A percentile compares a stretch with the other conserved stretches of the same genome.
phyloP scores from a whole-genome alignment of 2,888 invertebrate species.

The Drosophila monieri region DNA sequence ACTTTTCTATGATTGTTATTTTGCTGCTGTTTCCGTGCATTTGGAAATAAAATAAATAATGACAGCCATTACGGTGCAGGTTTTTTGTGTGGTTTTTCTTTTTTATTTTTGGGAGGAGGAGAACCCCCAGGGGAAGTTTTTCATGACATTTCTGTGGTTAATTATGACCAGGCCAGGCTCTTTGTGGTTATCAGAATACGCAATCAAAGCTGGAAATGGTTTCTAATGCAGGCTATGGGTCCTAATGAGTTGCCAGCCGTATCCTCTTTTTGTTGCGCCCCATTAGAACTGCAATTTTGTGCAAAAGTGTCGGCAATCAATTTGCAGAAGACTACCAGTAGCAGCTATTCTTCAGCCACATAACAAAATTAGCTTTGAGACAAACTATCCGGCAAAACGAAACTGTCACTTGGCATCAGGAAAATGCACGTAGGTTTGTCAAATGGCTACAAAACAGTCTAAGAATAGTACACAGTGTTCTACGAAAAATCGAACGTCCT shows the following conservation, averaged over 20 bases:
- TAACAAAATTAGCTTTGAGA: slow-evolving; percentile 51
- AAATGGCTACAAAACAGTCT: slow-evolving; percentile 28
- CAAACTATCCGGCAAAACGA: slow-evolving; percentile 46
- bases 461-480: neutral
- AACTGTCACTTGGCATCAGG: slow-evolving; percentile 57
- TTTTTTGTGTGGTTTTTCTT: slow-evolving; percentile 26
- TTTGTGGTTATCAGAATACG: slow-evolving; percentile 45
- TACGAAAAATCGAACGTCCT: slow-evolving; percentile 75
- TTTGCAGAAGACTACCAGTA: neutral
- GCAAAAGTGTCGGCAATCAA: slow-evolving; percentile 30
- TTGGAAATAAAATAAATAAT: slow-evolving; percentile 78
- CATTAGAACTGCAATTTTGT: slow-evolving; percentile 30
- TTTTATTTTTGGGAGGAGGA: too few species aligned
- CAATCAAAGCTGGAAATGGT: slow-evolving; percentile 24
- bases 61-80: slow-evolving; percentile 68
- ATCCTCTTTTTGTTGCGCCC: slow-evolving; percentile 19
- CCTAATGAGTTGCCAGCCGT: slow-evolving; percentile 1
- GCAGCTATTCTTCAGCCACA: slow-evolving; percentile 23
- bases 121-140: slow-evolving; percentile 17
- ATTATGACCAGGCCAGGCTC: slow-evolving; percentile 63
- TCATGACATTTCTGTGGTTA: slow-evolving; percentile 66
- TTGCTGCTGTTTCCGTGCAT: slow-evolving; percentile 63
- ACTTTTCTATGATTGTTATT: slow-evolving; percentile 40
- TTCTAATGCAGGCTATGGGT: neutral
- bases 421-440: slow-evolving; percentile 55